A percentile compares a stretch with the other conserved stretches of the same genome.
Evolutionary conservation across 1,140 invertebrate species (phyloP).

Genomic region (Drosophila bipectinata): DNA sequence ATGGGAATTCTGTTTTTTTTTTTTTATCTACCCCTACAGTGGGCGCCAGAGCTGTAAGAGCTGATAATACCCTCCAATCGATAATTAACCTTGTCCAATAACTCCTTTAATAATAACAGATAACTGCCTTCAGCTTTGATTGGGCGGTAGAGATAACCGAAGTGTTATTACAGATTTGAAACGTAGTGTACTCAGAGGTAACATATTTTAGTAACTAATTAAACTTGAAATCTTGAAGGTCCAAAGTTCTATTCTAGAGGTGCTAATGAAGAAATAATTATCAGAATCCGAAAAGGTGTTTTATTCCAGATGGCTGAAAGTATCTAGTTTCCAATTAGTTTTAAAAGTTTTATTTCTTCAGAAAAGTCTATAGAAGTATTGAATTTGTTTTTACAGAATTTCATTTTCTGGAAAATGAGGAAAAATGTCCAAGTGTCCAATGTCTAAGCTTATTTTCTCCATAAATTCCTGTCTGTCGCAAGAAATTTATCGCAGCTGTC

Average conservation of each 20-base stretch:
- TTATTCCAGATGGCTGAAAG: too few species aligned
- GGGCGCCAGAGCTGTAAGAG: constrained; percentile 17
- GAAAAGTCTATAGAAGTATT: neutral
- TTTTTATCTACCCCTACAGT: constrained; percentile 35
- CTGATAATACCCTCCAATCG: constrained; percentile 18
- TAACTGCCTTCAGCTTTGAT: constrained; percentile 17
- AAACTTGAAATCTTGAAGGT: constrained; percentile 23
- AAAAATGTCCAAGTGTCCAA: constrained; percentile 4
- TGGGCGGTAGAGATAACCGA: neutral
- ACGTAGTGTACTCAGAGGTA: constrained; percentile 3
- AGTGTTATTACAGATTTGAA: neutral
- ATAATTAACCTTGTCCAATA: constrained; percentile 33
- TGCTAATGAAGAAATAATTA: constrained; percentile 34
- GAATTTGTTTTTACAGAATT: neutral
- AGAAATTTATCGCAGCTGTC: constrained; percentile 50
- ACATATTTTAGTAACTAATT: constrained; percentile 28
- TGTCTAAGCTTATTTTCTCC: constrained; percentile 27
- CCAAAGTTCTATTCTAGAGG: neutral
- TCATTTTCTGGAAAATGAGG: neutral
- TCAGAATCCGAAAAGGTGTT: constrained; percentile 3
- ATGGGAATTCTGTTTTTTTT: constrained; percentile 38
- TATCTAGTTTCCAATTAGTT: neutral
- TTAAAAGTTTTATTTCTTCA: too few species aligned
- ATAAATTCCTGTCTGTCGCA: constrained; percentile 31
- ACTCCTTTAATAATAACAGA: constrained; percentile 20